Evolutionary conservation across 2,888 invertebrate species (phyloP).

Genomic region (Nephrotoma guestfalica): DNA sequence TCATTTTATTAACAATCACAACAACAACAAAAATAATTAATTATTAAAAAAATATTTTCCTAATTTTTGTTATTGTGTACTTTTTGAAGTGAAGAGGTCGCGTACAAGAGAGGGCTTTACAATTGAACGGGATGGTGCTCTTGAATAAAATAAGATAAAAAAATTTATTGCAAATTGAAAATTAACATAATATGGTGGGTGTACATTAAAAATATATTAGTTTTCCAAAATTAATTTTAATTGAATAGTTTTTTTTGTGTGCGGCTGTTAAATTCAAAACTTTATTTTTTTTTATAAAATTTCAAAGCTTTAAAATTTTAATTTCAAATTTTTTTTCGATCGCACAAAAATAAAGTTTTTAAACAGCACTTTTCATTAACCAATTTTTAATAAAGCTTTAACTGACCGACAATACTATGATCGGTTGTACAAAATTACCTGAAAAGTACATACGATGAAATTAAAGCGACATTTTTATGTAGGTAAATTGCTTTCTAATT

Average conservation of each 20-base stretch:
- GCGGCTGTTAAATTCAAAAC: not conserved
- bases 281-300: not conserved
- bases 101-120: constrained; percentile 60
- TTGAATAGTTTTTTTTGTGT: not conserved
- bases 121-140: constrained; percentile 40
- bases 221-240: not conserved
- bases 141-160: constrained; percentile 13
- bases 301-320: not conserved
- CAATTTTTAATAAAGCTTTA: not conserved
- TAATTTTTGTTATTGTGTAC: not conserved
- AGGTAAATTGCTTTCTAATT: too few species aligned
- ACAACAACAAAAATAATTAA: not conserved
- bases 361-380: not conserved
- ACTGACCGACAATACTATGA: not conserved
- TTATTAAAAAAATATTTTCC: not conserved
- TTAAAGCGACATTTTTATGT: too few species aligned
- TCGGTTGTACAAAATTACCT: not conserved
- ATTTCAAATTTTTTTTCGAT: not conserved
- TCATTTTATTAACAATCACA: not conserved
- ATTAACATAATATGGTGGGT: not conserved
- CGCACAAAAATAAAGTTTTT: not conserved
- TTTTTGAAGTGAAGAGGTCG: constrained; percentile 51
- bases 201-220: not conserved
- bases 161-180: constrained; percentile 6
- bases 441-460: not conserved